A percentile compares a stretch with the other conserved stretches of the same genome.
Conservation (phyloP, 2,797 vertebrate species). For the Scolopax rusticola region DNA sequence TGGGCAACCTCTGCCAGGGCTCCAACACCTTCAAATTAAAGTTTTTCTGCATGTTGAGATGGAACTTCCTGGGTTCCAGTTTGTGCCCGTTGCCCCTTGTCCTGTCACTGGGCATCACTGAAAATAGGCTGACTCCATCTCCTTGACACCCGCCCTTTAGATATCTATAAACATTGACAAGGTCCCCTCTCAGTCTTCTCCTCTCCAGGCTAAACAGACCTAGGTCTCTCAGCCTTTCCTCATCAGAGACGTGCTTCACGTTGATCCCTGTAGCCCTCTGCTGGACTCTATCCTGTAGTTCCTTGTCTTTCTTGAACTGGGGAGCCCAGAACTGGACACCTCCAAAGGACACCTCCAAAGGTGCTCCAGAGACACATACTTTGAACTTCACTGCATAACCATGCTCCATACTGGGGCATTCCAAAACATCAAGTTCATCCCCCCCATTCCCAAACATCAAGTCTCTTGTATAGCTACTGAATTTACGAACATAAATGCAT, state of each 20-base stretch:
- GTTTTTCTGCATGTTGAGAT: not conserved
- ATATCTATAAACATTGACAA: not conserved
- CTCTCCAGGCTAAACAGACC: not conserved
- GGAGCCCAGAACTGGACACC: not conserved
- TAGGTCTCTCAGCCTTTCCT: not conserved
- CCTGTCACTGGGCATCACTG: not conserved
- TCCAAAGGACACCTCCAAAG: not conserved
- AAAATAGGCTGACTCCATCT: not conserved
- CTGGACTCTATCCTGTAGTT: not conserved
- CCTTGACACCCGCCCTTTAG: not conserved
- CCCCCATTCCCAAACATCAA: rapidly evolving
- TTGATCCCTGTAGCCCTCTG: not conserved
- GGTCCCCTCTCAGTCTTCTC: not conserved
- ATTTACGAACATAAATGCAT: not conserved
- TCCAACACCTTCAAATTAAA: not conserved
- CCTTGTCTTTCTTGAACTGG: not conserved
- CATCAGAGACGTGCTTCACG: not conserved
- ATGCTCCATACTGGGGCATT: too few relatives aligned
- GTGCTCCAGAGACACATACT: not conserved
- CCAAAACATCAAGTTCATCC: too few relatives aligned
- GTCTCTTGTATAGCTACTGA: not conserved
- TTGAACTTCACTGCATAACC: not conserved
- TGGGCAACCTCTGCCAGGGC: not conserved
- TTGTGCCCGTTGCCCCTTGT: not conserved
- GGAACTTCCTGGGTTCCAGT: not conserved